Evolutionary conservation across 2,888 invertebrate genomes (phyloP).

Genomic region (Scaptodrosophila latifasciaeformis): DNA sequence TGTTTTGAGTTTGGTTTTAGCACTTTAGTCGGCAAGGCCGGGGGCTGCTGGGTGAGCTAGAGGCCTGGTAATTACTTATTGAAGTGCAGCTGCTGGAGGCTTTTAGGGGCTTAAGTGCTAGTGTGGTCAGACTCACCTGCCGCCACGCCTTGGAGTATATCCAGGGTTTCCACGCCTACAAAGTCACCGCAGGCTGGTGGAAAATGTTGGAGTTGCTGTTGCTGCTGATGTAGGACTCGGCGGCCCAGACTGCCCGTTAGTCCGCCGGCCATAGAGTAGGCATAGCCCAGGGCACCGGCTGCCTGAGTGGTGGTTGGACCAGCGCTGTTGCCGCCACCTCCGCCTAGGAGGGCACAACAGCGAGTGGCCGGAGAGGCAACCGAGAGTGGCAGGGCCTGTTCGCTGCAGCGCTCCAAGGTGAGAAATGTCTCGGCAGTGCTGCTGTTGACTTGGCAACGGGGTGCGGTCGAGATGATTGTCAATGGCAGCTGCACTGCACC

Average conservation of each 20-base stretch:
- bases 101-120: slow-evolving; percentile 6
- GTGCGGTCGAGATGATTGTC: slow-evolving; percentile 73
- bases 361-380: slow-evolving; percentile 66
- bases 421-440: slow-evolving; percentile 63
- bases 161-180: slow-evolving; percentile 73
- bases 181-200: slow-evolving; percentile 58
- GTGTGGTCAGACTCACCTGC: slow-evolving; percentile 66
- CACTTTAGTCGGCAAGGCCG: neutral
- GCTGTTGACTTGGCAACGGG: slow-evolving; percentile 63
- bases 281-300: slow-evolving; percentile 46
- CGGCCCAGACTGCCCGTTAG: slow-evolving; percentile 64
- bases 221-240: slow-evolving; percentile 53
- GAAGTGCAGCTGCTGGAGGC: neutral
- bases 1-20: neutral
- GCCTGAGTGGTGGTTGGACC: slow-evolving; percentile 30
- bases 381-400: slow-evolving; percentile 36
- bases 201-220: slow-evolving; percentile 41
- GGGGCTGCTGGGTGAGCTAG: neutral
- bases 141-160: slow-evolving; percentile 74
- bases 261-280: slow-evolving; percentile 51
- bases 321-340: slow-evolving; percentile 26
- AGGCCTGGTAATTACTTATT: slow-evolving; percentile 6
- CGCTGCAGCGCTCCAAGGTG: slow-evolving; percentile 26
- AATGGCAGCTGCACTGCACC: slow-evolving; percentile 66
- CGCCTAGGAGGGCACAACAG: slow-evolving; percentile 70